Percentiles rank a stretch among this genome's conserved stretches.
phyloP scores from a whole-genome alignment of 1,140 invertebrate genomes.

The Capitella teleta region DNA sequence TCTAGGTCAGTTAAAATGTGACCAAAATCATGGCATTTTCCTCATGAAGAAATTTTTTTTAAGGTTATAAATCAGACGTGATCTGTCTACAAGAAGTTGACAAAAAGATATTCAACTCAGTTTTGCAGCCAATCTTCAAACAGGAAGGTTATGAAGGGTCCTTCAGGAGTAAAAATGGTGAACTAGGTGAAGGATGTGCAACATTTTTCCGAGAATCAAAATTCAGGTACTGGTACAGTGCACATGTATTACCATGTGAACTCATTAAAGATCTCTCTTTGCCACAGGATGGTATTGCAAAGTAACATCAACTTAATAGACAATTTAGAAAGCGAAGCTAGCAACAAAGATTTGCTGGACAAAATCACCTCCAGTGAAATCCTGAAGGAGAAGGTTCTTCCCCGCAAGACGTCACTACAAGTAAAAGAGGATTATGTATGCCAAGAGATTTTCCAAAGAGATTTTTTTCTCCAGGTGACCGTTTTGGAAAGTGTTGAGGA shows the following conservation, averaged over 20 bases:
- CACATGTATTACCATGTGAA: background rate
- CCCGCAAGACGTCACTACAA: slow-evolving; percentile 45
- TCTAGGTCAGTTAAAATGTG: slow-evolving; percentile 48
- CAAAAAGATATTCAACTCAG: slow-evolving; percentile 59
- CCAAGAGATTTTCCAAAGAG: too few species aligned
- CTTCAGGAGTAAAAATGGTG: slow-evolving; percentile 59
- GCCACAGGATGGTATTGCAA: slow-evolving; percentile 41
- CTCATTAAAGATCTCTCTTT: background rate
- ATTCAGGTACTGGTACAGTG: slow-evolving; percentile 28
- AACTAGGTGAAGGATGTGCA: slow-evolving; percentile 65
- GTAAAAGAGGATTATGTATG: too few species aligned
- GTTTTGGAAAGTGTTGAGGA: slow-evolving; percentile 53
- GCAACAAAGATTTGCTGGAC: slow-evolving; percentile 51
- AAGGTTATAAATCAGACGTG: slow-evolving; percentile 78
- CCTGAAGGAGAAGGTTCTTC: slow-evolving; percentile 50
- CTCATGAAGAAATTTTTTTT: slow-evolving; percentile 15
- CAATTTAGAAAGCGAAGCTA: slow-evolving; percentile 26
- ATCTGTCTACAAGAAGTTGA: slow-evolving; percentile 90
- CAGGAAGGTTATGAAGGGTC: slow-evolving; percentile 49
- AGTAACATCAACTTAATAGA: slow-evolving; percentile 34
- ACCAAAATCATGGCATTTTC: background rate
- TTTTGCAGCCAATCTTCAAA: slow-evolving; percentile 55
- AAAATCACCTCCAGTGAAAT: slow-evolving; percentile 50
- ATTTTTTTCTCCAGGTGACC: slow-evolving; percentile 45
- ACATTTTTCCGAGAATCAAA: slow-evolving; percentile 52